Evolutionary conservation across 2,113 vertebrate genomes (phyloP).

Genomic region (Nyctereutes procyonoides): DNA sequence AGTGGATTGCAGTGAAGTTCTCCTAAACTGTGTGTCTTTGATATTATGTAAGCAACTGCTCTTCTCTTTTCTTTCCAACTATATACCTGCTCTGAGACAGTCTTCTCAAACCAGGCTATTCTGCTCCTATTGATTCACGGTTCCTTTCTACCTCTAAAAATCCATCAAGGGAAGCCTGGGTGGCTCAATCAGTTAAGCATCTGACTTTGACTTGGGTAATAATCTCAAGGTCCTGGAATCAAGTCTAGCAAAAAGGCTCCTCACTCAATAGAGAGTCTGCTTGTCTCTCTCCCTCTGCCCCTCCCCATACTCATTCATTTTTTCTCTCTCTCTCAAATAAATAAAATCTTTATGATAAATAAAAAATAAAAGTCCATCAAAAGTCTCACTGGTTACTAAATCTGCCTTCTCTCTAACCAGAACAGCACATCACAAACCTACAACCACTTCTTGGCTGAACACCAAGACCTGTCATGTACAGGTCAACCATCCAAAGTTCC

Average conservation of each 20-base stretch:
- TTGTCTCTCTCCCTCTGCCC: not conserved
- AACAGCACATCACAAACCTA: not conserved
- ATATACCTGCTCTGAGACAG: not conserved
- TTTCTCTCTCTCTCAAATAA: not conserved
- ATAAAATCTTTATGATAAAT: not conserved
- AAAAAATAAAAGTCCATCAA: conserved; percentile 21
- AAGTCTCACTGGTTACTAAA: not conserved
- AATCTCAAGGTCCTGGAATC: not conserved
- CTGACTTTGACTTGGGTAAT: not conserved
- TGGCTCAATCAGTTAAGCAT: not conserved
- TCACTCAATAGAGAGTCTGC: not conserved
- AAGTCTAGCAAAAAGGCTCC: not conserved
- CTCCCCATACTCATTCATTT: not conserved
- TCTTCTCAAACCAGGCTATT: conserved; percentile 8
- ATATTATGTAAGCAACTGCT: not conserved
- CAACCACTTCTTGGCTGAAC: not conserved
- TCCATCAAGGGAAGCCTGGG: not conserved
- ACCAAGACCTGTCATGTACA: not conserved
- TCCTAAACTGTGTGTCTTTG: not conserved
- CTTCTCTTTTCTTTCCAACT: conserved; percentile 5
- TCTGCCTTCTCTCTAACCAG: not conserved
- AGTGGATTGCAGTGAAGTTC: not conserved
- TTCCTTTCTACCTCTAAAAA: conserved; percentile 46
- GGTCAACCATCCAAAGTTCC: not conserved
- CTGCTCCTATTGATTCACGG: not conserved